phyloP scores from a whole-genome alignment of 2,797 vertebrate species.

The Leptodactylus fallax region DNA sequence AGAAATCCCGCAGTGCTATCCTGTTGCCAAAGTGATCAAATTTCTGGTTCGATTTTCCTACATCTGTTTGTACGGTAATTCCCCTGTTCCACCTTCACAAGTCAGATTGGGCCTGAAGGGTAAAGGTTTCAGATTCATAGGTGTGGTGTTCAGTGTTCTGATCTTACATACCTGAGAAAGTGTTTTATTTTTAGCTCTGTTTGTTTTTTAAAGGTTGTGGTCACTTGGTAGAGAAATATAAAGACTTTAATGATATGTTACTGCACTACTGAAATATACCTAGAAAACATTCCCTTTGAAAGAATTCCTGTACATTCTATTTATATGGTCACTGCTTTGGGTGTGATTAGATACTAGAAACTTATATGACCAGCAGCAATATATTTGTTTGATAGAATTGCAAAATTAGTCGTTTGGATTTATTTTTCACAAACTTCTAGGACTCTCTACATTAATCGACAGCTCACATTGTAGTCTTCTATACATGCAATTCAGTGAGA shows the following conservation, averaged over 20 bases:
- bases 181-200: constrained; percentile 43
- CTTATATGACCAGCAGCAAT: not conserved
- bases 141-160: constrained; percentile 56
- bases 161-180: constrained; percentile 42
- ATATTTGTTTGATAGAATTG: not conserved
- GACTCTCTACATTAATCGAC: too few species aligned
- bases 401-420: not conserved
- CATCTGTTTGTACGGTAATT: constrained; percentile 59
- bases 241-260: constrained; percentile 12
- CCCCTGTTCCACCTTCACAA: constrained; percentile 48
- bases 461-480: too few species aligned
- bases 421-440: not conserved
- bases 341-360: not conserved
- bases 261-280: constrained; percentile 15
- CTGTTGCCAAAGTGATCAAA: constrained; percentile 48
- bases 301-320: constrained; percentile 23
- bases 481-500: not conserved
- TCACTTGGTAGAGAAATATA: constrained; percentile 35
- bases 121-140: constrained; percentile 63
- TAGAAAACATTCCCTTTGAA: not conserved
- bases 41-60: constrained; percentile 59
- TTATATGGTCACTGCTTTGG: not conserved
- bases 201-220: constrained; percentile 58
- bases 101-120: constrained; percentile 56
- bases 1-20: constrained; percentile 46